phyloP scores from a whole-genome alignment of 2,797 vertebrate genomes.

The Mareca strepera region DNA sequence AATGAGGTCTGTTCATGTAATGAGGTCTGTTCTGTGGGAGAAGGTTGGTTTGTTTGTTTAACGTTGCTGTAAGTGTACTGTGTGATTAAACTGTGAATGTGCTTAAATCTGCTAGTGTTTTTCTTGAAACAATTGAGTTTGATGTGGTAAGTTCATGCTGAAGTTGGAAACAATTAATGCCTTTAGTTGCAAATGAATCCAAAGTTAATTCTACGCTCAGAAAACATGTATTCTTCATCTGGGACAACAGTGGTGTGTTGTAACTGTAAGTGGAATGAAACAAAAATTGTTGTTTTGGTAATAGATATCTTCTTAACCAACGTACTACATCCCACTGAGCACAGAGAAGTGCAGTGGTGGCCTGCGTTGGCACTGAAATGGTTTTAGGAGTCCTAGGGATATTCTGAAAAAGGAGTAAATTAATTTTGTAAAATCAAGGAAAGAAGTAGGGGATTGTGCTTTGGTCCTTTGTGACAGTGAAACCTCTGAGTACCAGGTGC shows the following conservation, averaged over 20 bases:
- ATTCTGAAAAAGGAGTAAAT: neutral
- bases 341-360: neutral
- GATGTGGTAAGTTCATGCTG: neutral
- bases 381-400: neutral
- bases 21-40: neutral
- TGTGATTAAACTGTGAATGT: rapidly evolving
- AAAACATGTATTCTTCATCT: rapidly evolving
- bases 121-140: neutral
- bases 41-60: neutral
- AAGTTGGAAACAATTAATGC: neutral
- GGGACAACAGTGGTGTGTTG: neutral
- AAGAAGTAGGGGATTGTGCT: rapidly evolving
- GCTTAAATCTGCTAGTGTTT: neutral
- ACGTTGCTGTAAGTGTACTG: rapidly evolving
- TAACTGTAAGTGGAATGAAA: neutral
- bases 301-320: neutral
- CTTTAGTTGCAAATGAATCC: neutral
- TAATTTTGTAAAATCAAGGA: neutral
- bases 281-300: neutral
- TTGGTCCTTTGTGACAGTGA: neutral
- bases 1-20: neutral
- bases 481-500: neutral
- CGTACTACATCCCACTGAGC: rapidly evolving
- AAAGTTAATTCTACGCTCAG: neutral
- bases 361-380: neutral